Evolutionary conservation across 1,140 invertebrate species (phyloP), one percentile per base, ranked within the genome.

Genomic region (Papilio machaon): DNA sequence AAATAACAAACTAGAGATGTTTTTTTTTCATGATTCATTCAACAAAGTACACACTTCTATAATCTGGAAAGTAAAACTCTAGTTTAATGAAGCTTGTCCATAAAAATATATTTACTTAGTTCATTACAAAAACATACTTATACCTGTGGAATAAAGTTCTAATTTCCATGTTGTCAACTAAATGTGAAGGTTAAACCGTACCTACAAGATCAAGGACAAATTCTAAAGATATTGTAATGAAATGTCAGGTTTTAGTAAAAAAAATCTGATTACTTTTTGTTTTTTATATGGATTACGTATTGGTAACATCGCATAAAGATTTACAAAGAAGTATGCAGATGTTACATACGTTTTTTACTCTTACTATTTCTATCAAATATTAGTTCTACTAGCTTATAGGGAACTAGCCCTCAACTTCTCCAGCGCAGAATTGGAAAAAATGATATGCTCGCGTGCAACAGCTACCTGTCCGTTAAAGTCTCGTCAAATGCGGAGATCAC

Each of bases 141-240:
- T 43, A 13, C 0, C 17, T 73, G 6, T 73, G 6, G 2, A 3
- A 77, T 83, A 64, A 17, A 9, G 0, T 13, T 46, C 75, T 58
- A 9, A 80, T 84, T 81, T 47, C 58, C 30, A 77, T 82, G 73
- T 38, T n/a, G 46, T 9, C 52, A 11, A n/a, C 6, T 76, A 79
- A 81, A 83, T 83, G 82, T 84, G 84, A 85, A 86, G 77, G 86
- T 70, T 77, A 84, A 80, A 82, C 80, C 67, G 52, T 84, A 79
- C 74, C 80, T 84, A 84, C 86, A 87, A 87, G 85, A 88, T 86
- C 86, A 88, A 87, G 86, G 87, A 74, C 81, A 83, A 67, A 80
- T 73, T 30, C 73, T 73, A 76, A 73, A 74, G 58, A 77, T 54
- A 83, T 73, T 60, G 49, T 73, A 80, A 52, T 79, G 38, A 74